Base-by-base conservation (phyloP, 2,888 invertebrate genomes). In the Muschampia plurimacula region DNA sequence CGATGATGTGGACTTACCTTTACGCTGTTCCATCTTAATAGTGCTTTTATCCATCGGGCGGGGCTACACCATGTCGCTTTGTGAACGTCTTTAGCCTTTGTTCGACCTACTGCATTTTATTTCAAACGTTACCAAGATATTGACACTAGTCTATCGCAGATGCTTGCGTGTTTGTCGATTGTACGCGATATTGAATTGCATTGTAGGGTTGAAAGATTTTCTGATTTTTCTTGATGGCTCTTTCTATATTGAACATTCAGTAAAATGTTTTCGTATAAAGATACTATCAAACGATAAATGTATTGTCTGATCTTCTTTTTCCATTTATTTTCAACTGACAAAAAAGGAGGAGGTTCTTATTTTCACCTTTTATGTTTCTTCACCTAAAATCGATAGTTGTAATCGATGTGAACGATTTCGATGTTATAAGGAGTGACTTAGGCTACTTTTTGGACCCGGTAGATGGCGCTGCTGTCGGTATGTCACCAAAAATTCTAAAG, bases 31-130 rank as follows among this genome's bases (percentile, higher is more conserved):
- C 85, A 83, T 88, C 86, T 85, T 88, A 89, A 90, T 88, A 87
- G 86, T 83, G 81, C 86, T 83, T 86, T 90, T 89, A 88, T 89
- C 89, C 86, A 83, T 22, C 83, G 86, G 84, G 80, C 80, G 79
- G 83, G 83, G 84, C 82, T 87, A 91, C 89, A 90, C 84, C 84
- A 88, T 90, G 89, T 89, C 87, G 84, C 85, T 88, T 87, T 86
- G 86, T 83, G 78, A 71, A 78, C 77, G 80, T 79, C 77, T 74
- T 76, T 74, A 77, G 77, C 76, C 83, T 84, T 82, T 86, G 84
- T 85, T 82, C 83, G 81, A 77, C 82, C 77, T 75, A 82, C 79
- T 85, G 83, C 83, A 84, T 84, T 87, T 86, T 86, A 87, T 87
- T 83, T 83, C 79, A 80, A 81, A 78, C 79, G 63, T 68, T 72